Percentiles rank a stretch among this genome's conserved stretches.
These are phyloP conservation scores for Dendrocopos noguchii DNA, from an alignment of 2,113 vertebrate species.

Conservation along the genomic window DNA sequence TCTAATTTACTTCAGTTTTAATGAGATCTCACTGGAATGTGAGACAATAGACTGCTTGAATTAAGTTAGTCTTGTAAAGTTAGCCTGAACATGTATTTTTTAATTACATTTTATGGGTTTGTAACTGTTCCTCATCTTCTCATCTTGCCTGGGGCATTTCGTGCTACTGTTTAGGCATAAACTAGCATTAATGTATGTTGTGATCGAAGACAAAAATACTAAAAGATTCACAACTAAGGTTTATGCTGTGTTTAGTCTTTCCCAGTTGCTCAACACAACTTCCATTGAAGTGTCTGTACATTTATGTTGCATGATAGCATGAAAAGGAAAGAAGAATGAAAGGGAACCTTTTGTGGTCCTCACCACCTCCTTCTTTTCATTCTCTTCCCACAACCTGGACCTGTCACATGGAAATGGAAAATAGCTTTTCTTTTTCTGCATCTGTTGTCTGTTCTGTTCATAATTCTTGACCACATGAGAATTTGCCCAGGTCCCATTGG, in stretches of 20 bases:
- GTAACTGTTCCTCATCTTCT: neutral
- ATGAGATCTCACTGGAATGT: neutral
- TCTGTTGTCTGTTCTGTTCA: neutral
- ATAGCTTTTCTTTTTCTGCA: neutral
- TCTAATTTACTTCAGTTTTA: neutral
- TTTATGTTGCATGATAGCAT: neutral
- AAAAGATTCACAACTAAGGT: neutral
- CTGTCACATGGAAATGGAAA: neutral
- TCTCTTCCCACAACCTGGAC: neutral
- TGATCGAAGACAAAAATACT: neutral
- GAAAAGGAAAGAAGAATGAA: neutral
- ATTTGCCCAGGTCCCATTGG: neutral
- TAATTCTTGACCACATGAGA: neutral
- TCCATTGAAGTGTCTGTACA: neutral
- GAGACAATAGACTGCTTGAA: neutral
- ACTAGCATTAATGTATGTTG: neutral
- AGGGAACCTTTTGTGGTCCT: neutral
- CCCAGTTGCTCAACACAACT: neutral
- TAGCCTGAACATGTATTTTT: neutral
- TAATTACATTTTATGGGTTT: neutral
- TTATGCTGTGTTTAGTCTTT: neutral
- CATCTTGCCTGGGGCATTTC: neutral
- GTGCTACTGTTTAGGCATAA: neutral
- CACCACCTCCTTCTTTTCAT: neutral
- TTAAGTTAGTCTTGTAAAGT: neutral